These are phyloP conservation scores for Dynastes hyllus DNA, from an alignment of 2,888 invertebrate genomes.

Conservation along the genomic window DNA sequence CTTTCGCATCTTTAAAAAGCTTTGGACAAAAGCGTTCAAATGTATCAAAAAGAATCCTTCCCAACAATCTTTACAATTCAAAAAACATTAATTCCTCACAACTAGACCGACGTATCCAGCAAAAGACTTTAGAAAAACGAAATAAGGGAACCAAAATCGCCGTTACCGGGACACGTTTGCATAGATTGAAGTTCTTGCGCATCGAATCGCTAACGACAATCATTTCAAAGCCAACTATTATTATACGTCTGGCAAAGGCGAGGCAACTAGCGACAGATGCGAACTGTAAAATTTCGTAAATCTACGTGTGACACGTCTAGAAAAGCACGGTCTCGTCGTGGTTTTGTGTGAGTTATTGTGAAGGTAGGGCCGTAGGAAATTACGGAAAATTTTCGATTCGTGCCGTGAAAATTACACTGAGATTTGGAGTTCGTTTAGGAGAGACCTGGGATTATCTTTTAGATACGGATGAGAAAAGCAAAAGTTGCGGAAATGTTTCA, in stretches of 20 bases:
- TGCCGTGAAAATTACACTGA: slow-evolving; percentile 35
- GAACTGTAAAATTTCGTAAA: slow-evolving; percentile 48
- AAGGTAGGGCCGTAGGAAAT: slow-evolving; percentile 14
- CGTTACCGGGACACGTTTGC: not conserved
- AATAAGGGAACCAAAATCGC: too few species aligned
- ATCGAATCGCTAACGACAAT: slow-evolving; percentile 42
- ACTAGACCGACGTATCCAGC: too few species aligned
- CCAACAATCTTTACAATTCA: too few species aligned
- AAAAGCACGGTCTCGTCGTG: not conserved
- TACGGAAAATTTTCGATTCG: slow-evolving; percentile 49
- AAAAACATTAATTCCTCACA: too few species aligned
- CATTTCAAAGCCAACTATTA: slow-evolving; percentile 24
- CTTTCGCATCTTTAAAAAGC: too few species aligned
- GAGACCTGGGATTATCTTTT: not conserved
- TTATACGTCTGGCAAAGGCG: not conserved
- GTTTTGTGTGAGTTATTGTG: slow-evolving; percentile 7
- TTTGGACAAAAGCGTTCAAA: too few species aligned
- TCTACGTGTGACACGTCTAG: slow-evolving; percentile 41
- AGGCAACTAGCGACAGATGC: slow-evolving; percentile 23
- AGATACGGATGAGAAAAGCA: too few species aligned
- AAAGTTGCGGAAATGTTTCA: too few species aligned
- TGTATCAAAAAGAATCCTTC: too few species aligned
- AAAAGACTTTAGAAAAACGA: too few species aligned
- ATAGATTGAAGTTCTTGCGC: slow-evolving; percentile 42
- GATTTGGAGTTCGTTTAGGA: slow-evolving; percentile 29